A percentile compares a stretch with the other conserved stretches of the same genome.
Evolutionary conservation across 2,888 invertebrate genomes (phyloP).

Genomic region (Drosophila ustulata): DNA sequence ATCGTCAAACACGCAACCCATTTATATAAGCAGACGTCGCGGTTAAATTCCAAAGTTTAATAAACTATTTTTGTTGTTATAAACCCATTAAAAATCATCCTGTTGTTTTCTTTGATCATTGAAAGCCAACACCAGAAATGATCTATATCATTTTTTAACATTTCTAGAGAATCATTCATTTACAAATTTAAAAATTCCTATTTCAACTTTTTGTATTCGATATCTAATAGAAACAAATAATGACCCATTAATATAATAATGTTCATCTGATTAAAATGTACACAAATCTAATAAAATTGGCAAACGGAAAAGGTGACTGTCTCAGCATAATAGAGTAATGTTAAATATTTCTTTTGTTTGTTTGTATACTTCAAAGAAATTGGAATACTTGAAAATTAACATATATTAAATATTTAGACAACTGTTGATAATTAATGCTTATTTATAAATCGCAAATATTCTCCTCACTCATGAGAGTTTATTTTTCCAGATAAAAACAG

Average conservation of each 20-base stretch:
- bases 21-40: conserved; percentile 40
- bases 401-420: conserved; percentile 28
- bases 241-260: too few species aligned
- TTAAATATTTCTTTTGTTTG: too few species aligned
- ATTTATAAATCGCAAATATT: neutral
- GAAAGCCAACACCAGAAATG: too few species aligned
- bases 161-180: too few species aligned
- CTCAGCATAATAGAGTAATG: too few species aligned
- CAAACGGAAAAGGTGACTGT: too few species aligned
- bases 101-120: neutral
- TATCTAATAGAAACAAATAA: neutral
- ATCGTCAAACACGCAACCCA: conserved; percentile 39
- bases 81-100: neutral
- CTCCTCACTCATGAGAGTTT: neutral
- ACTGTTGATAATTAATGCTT: conserved; percentile 12
- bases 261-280: too few species aligned
- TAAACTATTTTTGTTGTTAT: neutral
- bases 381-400: neutral
- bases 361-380: neutral
- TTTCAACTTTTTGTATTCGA: neutral
- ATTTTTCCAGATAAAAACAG: conserved; percentile 28
- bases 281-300: too few species aligned
- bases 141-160: too few species aligned
- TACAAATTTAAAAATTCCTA: too few species aligned
- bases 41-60: conserved; percentile 39